Conservation (phyloP, 2,888 invertebrate species). For the Anagyrus pseudococci region DNA sequence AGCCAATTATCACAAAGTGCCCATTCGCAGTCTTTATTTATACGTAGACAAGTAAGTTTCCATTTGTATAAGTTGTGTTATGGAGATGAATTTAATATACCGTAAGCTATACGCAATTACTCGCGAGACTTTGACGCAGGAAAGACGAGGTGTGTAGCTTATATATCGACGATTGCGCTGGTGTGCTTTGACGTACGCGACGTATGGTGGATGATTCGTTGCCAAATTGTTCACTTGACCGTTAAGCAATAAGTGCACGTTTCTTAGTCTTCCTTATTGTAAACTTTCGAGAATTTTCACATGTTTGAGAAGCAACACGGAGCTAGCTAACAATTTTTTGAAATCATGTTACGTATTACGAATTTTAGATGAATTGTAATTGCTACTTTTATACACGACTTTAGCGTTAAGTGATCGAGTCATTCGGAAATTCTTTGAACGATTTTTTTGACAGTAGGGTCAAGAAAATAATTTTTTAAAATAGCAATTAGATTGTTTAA, state of each 20-base stretch:
- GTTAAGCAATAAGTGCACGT: conserved; percentile 15
- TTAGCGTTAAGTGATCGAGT: background rate
- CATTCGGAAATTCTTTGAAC: background rate
- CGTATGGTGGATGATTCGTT: background rate
- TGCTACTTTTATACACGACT: background rate
- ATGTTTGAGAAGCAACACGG: background rate
- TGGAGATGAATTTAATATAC: background rate
- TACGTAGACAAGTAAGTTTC: background rate
- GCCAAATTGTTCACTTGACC: conserved; percentile 13
- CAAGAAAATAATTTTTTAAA: too few species aligned
- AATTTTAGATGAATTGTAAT: background rate
- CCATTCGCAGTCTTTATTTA: background rate
- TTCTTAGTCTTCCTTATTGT: conserved; percentile 15
- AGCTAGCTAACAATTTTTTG: background rate
- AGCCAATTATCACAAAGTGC: conserved; percentile 19
- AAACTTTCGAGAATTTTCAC: background rate
- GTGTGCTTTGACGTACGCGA: background rate
- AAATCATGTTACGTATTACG: background rate
- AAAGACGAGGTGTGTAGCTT: background rate
- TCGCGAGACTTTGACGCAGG: background rate
- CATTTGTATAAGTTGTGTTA: background rate
- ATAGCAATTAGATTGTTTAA: too few species aligned
- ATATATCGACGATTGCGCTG: background rate
- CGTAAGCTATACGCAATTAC: background rate
- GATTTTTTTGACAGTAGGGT: too few species aligned